A percentile compares a stretch with the other conserved stretches of the same genome.
These are phyloP conservation scores for Dinomys branickii DNA, from an alignment of 2,113 vertebrate genomes.

Conservation along the genomic window DNA sequence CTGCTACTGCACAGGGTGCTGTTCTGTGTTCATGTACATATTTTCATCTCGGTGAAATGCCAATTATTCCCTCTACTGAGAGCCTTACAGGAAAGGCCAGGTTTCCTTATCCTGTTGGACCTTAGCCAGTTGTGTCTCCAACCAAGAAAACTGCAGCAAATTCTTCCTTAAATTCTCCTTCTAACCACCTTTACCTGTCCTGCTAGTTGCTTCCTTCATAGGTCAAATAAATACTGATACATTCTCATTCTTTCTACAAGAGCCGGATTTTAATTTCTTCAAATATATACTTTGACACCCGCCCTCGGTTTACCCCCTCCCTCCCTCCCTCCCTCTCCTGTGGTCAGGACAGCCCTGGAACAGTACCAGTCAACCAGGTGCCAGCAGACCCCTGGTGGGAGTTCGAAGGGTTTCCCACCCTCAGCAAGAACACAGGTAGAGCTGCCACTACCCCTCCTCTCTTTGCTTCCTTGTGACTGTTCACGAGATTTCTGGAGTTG, in stretches of 20 bases:
- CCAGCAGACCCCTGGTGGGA: neutral
- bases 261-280: neutral
- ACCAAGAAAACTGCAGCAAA: neutral
- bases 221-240: neutral
- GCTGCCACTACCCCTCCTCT: neutral
- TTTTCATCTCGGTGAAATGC: neutral
- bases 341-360: neutral
- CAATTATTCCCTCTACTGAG: neutral
- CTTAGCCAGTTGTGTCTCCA: neutral
- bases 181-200: neutral
- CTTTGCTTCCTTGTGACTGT: neutral
- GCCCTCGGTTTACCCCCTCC: neutral
- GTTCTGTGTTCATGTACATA: neutral
- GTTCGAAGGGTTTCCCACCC: neutral
- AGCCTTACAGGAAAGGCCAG: neutral
- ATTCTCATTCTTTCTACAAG: neutral
- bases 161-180: neutral
- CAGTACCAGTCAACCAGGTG: neutral
- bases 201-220: neutral
- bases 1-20: neutral
- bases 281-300: neutral
- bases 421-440: neutral
- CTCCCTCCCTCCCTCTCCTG: neutral
- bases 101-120: neutral
- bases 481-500: conserved; percentile 13